A percentile compares a stretch with the other conserved stretches of the same genome.
These are phyloP conservation scores for Drepana falcataria DNA, from an alignment of 2,888 invertebrate genomes.

Conservation along the genomic window DNA sequence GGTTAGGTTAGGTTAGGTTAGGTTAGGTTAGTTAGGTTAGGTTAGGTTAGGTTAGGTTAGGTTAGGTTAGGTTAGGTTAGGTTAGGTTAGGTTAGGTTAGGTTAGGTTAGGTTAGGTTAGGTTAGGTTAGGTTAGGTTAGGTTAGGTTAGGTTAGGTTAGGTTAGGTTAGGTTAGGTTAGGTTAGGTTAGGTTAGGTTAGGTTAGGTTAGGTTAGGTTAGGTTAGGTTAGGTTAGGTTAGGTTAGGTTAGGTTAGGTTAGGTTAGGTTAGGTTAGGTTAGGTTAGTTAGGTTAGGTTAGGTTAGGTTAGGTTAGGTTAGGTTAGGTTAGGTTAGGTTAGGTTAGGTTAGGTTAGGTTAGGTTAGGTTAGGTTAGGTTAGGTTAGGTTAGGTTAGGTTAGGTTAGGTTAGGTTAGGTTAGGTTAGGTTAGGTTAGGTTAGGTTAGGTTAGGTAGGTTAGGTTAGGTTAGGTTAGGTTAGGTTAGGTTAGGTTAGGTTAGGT, in stretches of 20 bases:
- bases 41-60: conserved; percentile 8
- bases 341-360: conserved; percentile 10
- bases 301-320: conserved; percentile 9
- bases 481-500: conserved; percentile 11
- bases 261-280: background rate
- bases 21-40: conserved; percentile 9
- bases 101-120: conserved; percentile 15
- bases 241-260: conserved; percentile 12
- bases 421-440: conserved; percentile 9
- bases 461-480: conserved; percentile 9
- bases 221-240: conserved; percentile 8
- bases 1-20: conserved; percentile 12
- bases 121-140: conserved; percentile 14
- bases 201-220: conserved; percentile 13
- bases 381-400: conserved; percentile 12
- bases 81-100: conserved; percentile 17
- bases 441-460: conserved; percentile 7
- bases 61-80: conserved; percentile 14
- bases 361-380: conserved; percentile 10
- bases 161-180: conserved; percentile 10
- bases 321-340: conserved; percentile 10
- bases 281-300: conserved; percentile 13
- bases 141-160: conserved; percentile 9
- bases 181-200: conserved; percentile 13
- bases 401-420: conserved; percentile 14